A percentile compares a stretch with the other conserved stretches of the same genome.
Evolutionary conservation across 1,140 invertebrate genomes (phyloP).

Genomic region (Bombus confusus): DNA sequence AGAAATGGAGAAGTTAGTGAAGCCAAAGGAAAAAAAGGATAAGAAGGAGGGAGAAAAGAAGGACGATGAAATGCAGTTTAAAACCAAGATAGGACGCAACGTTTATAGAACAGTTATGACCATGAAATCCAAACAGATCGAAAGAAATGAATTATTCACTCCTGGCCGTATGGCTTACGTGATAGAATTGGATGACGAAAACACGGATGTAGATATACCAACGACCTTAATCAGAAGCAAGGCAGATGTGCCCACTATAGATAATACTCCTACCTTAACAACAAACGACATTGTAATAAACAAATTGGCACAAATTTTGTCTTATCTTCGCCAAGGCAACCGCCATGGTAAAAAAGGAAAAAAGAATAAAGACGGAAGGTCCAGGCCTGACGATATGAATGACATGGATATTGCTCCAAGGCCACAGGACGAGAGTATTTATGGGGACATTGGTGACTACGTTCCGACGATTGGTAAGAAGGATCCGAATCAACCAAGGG

Average conservation of each 20-base stretch:
- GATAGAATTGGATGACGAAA: slow-evolving; percentile 96
- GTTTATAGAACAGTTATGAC: slow-evolving; percentile 87
- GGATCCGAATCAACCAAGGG: slow-evolving; percentile 57
- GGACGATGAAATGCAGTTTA: slow-evolving; percentile 91
- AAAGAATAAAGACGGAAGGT: slow-evolving; percentile 85
- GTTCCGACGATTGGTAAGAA: slow-evolving; percentile 84
- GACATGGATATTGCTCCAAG: slow-evolving; percentile 63
- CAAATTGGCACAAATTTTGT: slow-evolving; percentile 98
- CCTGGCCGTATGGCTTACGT: slow-evolving; percentile 99
- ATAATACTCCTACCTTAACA: slow-evolving; percentile 91
- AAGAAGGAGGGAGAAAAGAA: slow-evolving; percentile 85
- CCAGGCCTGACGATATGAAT: slow-evolving; percentile 66
- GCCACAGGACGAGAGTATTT: slow-evolving; percentile 91
- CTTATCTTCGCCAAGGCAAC: slow-evolving; percentile 93
- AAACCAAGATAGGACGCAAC: slow-evolving; percentile 89
- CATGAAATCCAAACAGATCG: slow-evolving; percentile 87
- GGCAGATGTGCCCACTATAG: slow-evolving; percentile 93
- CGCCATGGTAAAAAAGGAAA: slow-evolving; percentile 91
- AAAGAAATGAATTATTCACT: slow-evolving; percentile 96
- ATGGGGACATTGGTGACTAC: slow-evolving; percentile 97
- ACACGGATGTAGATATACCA: slow-evolving; percentile 95
- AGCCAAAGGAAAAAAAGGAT: slow-evolving; percentile 83
- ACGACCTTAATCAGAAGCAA: slow-evolving; percentile 97
- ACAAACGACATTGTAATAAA: slow-evolving; percentile 98
- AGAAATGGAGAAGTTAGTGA: slow-evolving; percentile 89